Evolutionary conservation across 2,888 invertebrate species (phyloP), one percentile per base, ranked within the genome.

Genomic region (Megastigmus dorsalis): DNA sequence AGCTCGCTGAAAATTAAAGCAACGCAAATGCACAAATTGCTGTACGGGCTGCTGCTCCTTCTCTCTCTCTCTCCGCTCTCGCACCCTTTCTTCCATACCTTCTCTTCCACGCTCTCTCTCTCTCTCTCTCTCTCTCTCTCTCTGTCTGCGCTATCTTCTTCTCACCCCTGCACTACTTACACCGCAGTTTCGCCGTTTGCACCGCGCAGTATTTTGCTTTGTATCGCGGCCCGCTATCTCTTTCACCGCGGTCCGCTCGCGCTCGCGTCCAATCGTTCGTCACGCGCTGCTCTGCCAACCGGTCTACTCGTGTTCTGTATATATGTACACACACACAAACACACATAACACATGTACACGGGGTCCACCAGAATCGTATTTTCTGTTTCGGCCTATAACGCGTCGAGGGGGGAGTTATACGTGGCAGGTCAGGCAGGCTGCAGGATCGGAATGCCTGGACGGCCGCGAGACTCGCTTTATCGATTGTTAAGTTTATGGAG

Each of bases 1-100:
- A 48, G 26, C 68, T 41, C 52, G 54, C 67, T 50, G 74, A 74
- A 74, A 73, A 74, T 74, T 74, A 65, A 74, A 69, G 55, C 63
- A 57, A 57, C 41, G 59, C 67, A 43, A 55, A 68, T 55, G 62
- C 63, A 55, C 54, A 55, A 74, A 74, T 68, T 57, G 57, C 63
- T 59, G 38, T 28, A 36, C 3, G 18, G 4, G 9, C n/a, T 4
- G 1, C 48, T 23, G 15, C 36, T 18, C 38, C 15, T n/a, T 59
- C 26, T n/a, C 26, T 18, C 26, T 63, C 13, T 23, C 20, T 26
- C 45, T 18, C 38, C 7, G 33, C 28, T 55, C n/a, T 30, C 0
- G 15, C 41, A 28, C 41, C 9, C 43, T 52, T 59, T 66, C 57
- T 33, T 1, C 36, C 6, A n/a, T 36, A 48, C 26, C 54, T 45